Percentiles rank a stretch among this genome's conserved stretches.
These are phyloP conservation scores for Plebejus melissa DNA, from an alignment of 2,888 invertebrate genomes.

Conservation along the genomic window DNA sequence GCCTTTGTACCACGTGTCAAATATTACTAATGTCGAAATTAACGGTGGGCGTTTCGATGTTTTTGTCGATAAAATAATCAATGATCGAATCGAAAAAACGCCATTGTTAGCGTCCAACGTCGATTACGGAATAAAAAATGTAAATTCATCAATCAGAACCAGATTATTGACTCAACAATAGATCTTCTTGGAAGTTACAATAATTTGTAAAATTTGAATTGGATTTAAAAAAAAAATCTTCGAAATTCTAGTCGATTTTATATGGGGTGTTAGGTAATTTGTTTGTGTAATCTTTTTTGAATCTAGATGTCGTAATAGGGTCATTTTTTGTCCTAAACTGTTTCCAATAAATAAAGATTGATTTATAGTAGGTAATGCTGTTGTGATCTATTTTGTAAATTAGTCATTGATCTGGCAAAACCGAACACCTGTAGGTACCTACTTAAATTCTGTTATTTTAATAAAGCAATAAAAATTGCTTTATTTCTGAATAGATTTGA, in stretches of 20 bases:
- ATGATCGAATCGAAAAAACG: slow-evolving; percentile 70
- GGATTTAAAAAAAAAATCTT: neutral
- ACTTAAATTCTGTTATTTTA: neutral
- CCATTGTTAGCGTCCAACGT: slow-evolving; percentile 68
- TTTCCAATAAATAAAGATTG: neutral
- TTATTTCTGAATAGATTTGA: too few species aligned
- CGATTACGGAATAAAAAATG: slow-evolving; percentile 61
- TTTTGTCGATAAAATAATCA: slow-evolving; percentile 75
- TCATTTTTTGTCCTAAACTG: neutral
- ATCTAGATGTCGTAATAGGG: neutral
- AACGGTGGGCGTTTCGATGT: slow-evolving; percentile 79
- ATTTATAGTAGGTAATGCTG: neutral
- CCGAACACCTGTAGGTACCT: neutral
- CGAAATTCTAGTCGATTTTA: neutral
- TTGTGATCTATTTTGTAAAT: neutral
- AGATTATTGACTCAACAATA: slow-evolving; percentile 70
- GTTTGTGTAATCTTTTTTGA: slow-evolving; percentile 12
- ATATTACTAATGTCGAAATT: slow-evolving; percentile 75
- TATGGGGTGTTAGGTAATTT: neutral
- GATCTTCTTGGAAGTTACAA: slow-evolving; percentile 60
- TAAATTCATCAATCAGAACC: slow-evolving; percentile 73
- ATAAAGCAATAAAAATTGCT: too few species aligned
- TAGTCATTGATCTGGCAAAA: neutral
- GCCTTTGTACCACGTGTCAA: slow-evolving; percentile 78
- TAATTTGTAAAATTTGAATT: slow-evolving; percentile 45